Evolutionary conservation across 2,888 invertebrate genomes (phyloP).

Genomic region (Drosophila nigritarsus): DNA sequence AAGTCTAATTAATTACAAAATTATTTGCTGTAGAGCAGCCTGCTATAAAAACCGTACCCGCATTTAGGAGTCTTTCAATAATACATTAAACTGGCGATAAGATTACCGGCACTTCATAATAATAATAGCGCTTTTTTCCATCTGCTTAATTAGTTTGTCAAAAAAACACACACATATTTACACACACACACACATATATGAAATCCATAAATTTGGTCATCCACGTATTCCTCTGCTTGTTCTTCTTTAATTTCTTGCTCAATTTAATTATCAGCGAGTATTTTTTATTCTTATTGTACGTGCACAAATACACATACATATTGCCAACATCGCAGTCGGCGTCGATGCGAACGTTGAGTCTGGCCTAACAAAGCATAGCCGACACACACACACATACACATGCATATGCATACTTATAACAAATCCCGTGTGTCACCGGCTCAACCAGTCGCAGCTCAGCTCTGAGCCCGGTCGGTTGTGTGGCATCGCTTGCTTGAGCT

Average conservation of each 20-base stretch:
- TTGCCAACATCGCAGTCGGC: constrained; percentile 27
- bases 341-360: constrained; percentile 23
- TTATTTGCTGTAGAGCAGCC: not conserved
- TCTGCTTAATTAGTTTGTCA: not conserved
- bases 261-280: constrained; percentile 39
- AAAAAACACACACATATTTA: not conserved
- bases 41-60: rapidly evolving
- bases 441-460: constrained; percentile 72
- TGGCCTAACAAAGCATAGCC: constrained; percentile 25
- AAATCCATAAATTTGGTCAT: not conserved
- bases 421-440: constrained; percentile 56
- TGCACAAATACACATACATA: not conserved
- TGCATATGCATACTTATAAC: constrained; percentile 46
- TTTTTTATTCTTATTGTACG: constrained; percentile 13
- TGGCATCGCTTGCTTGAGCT: constrained; percentile 38
- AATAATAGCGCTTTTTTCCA: not conserved
- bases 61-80: not conserved
- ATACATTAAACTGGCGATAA: not conserved
- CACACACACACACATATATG: not conserved
- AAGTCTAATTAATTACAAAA: too few relatives aligned
- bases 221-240: not conserved
- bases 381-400: constrained; percentile 1
- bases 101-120: not conserved
- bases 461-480: constrained; percentile 67
- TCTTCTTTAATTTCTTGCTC: constrained; percentile 9